A percentile compares a stretch with the other conserved stretches of the same genome.
Conservation (phyloP, 2,888 invertebrate species). For the Melinaea menophilus region DNA sequence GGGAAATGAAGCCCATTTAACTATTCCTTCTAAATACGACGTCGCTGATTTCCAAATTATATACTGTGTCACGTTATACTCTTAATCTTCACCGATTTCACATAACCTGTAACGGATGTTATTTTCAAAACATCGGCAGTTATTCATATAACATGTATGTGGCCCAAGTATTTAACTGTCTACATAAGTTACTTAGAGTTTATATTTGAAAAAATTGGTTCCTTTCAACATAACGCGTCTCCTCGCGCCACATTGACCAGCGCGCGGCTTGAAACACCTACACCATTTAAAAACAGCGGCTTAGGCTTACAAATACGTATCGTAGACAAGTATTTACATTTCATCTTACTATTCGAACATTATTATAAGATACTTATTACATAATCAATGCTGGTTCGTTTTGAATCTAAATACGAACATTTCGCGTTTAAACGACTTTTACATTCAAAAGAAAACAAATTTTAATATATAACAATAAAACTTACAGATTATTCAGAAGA, state of each 20-base stretch:
- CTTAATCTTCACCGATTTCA: slow-evolving; percentile 22
- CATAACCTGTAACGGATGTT: slow-evolving; percentile 9
- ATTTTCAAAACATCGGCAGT: slow-evolving; percentile 1
- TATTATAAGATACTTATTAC: slow-evolving; percentile 37
- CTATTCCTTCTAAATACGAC: slow-evolving; percentile 37
- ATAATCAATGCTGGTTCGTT: slow-evolving; percentile 49
- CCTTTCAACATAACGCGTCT: slow-evolving; percentile 12
- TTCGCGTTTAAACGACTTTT: slow-evolving; percentile 29
- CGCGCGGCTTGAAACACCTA: slow-evolving; percentile 43
- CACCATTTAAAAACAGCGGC: slow-evolving; percentile 56
- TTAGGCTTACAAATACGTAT: slow-evolving; percentile 69
- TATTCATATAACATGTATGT: neutral
- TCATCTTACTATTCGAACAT: slow-evolving; percentile 53
- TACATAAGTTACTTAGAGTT: slow-evolving; percentile 5
- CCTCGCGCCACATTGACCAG: slow-evolving; percentile 36
- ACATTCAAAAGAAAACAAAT: slow-evolving; percentile 27
- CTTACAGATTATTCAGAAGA: slow-evolving; percentile 21
- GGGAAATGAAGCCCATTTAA: slow-evolving; percentile 48
- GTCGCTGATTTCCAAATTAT: slow-evolving; percentile 22
- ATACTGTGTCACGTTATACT: slow-evolving; percentile 17
- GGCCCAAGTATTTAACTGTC: slow-evolving; percentile 5
- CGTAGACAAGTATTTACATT: slow-evolving; percentile 69
- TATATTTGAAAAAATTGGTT: slow-evolving; percentile 14
- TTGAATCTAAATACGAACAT: slow-evolving; percentile 35
- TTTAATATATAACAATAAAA: slow-evolving; percentile 29